phyloP scores from a whole-genome alignment of 2,888 invertebrate species.

The Ptychoptera contaminata region DNA sequence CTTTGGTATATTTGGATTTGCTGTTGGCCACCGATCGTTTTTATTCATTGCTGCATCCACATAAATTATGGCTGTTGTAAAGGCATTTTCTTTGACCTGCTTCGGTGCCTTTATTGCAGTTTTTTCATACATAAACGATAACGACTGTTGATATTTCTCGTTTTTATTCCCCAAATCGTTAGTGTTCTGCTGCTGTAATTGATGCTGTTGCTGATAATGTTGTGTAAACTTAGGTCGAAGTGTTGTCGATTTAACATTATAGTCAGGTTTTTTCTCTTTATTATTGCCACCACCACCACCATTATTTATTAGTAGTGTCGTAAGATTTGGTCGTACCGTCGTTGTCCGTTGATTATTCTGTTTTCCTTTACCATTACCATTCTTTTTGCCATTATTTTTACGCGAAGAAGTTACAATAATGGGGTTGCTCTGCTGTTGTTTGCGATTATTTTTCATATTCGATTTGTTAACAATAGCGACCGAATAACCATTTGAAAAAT shows the following conservation, averaged over 20 bases:
- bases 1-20: conserved; percentile 43
- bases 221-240: conserved; percentile 7
- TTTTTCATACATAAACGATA: conserved; percentile 17
- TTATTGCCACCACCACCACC: neutral
- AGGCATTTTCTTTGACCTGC: conserved; percentile 24
- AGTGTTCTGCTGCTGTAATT: neutral
- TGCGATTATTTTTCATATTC: conserved; percentile 3
- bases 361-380: conserved; percentile 11
- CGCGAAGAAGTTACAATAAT: conserved; percentile 3
- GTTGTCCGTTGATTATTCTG: neutral
- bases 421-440: conserved; percentile 14
- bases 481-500: conserved; percentile 2
- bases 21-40: neutral
- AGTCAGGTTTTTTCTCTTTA: no score
- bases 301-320: conserved; percentile 1
- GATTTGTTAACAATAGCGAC: conserved; percentile 6
- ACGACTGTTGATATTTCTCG: neutral
- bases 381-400: conserved; percentile 6
- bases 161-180: neutral
- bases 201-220: conserved; percentile 4
- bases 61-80: conserved; percentile 7
- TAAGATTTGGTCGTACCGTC: conserved; percentile 2
- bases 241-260: conserved; percentile 5
- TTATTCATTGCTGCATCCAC: conserved; percentile 1
- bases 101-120: conserved; percentile 26